Evolutionary conservation across 2,113 vertebrate species (phyloP), one percentile per base, ranked within the genome.

Genomic region (Gasterosteus nipponicus): DNA sequence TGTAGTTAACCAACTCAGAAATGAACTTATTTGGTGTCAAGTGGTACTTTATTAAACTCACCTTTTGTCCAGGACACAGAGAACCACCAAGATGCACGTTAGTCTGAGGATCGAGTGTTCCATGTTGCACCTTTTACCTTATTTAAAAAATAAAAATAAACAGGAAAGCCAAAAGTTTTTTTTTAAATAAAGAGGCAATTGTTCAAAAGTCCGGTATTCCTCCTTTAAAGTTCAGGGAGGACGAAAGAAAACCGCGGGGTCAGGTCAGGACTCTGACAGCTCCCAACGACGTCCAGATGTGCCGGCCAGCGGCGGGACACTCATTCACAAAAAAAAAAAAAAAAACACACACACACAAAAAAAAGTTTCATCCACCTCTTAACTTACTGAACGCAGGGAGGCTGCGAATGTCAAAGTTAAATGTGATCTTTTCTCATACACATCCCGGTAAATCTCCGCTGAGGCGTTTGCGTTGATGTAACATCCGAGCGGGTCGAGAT

Each of bases 41-140:
- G 10, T 46, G 5, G 0, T 14, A 18, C 1, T 19, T 18, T 22
- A 42, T 54, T 56, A 12, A 69, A 75, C 57, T 92, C 89, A 95
- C 94, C 93, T 92, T 92, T 87, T 90, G 80, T 92, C 82, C 73
- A 93, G 33, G 59, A 93, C 83, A 78, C 84, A 89, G 75, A 92
- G 31, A 49, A 91, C 60, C 75, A 92, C 71, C 80, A 93, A 54
- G 62, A 85, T 70, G 78, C 88, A 89, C 7, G 92, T 86, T 54
- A 94, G 14, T 84, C 87, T 91, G 68, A 89, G 68, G 53, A 88
- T 39, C 7, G 85, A 86, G 26, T 82, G 90, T 59, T 91, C 93
- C 94, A 95, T 95, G 18, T 60, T 88, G 62, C 63, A 68, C 73
- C 44, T 87, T 65, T 39, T 60, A 47, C 58, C 22, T 75, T 68